A percentile compares a stretch with the other conserved stretches of the same genome.
These are phyloP conservation scores for Pocota personata DNA, from an alignment of 2,888 invertebrate species.

Conservation along the genomic window DNA sequence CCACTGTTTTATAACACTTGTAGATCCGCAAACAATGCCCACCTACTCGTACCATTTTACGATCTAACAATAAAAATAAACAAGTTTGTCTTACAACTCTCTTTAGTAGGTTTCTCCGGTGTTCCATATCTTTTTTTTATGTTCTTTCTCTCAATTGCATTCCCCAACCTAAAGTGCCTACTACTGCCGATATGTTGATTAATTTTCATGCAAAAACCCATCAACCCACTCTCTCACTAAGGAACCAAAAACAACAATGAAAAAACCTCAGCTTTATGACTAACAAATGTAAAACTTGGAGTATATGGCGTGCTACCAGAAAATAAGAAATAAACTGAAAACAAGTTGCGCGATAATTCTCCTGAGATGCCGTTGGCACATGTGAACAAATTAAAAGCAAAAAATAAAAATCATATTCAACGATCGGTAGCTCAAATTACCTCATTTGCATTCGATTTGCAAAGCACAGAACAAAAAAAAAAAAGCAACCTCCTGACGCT, in stretches of 20 bases:
- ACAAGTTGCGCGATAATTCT: constrained; percentile 31
- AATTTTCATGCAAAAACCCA: background rate
- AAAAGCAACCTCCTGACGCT: background rate
- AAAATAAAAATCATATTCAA: constrained; percentile 3
- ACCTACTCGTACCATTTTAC: background rate
- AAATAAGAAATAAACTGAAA: constrained; percentile 14
- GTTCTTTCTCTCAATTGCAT: background rate
- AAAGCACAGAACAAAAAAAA: constrained; percentile 8
- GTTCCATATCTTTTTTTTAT: background rate
- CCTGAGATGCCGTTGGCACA: constrained; percentile 42
- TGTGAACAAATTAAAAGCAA: constrained; percentile 52
- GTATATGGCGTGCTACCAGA: constrained; percentile 24
- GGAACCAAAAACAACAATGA: background rate
- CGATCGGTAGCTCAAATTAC: constrained; percentile 37
- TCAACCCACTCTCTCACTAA: constrained; percentile 10
- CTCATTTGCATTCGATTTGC: constrained; percentile 56
- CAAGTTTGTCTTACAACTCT: background rate
- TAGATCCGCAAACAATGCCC: background rate
- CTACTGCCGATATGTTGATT: constrained; percentile 11
- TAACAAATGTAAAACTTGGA: constrained; percentile 18
- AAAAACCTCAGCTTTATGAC: constrained; percentile 8
- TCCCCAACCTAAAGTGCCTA: background rate
- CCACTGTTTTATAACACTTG: too few species aligned
- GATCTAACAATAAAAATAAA: background rate
- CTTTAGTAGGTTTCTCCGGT: background rate